Percentiles rank a stretch among this genome's conserved stretches.
phyloP scores from a whole-genome alignment of 1,140 invertebrate genomes.

The Listronotus oregonensis region DNA sequence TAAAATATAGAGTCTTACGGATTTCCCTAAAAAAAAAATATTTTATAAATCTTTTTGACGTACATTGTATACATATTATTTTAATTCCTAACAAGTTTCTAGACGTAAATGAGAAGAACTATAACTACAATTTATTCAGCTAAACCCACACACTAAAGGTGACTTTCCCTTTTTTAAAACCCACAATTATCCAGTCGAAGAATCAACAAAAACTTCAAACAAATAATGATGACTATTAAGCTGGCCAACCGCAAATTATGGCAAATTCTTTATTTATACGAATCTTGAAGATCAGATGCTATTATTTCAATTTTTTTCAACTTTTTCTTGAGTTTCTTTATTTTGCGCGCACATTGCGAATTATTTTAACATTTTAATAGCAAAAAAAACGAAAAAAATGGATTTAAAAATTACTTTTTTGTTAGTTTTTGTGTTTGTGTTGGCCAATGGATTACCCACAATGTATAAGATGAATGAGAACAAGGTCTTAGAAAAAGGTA shows the following conservation, averaged over 20 bases:
- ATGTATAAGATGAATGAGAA: conserved; percentile 50
- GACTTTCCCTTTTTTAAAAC: too few relatives aligned
- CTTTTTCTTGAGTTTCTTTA: conserved; percentile 12
- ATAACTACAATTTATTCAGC: too few relatives aligned
- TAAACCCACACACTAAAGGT: too few relatives aligned
- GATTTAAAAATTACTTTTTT: conserved; percentile 26
- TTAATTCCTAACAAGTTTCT: too few relatives aligned
- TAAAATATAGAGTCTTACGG: too few relatives aligned
- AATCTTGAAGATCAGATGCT: conserved; percentile 15
- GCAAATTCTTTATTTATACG: conserved; percentile 21
- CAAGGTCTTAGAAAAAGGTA: conserved; percentile 47
- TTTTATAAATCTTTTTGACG: too few relatives aligned
- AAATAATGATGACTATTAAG: too few relatives aligned
- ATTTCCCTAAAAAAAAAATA: too few relatives aligned
- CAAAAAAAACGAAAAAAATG: conserved; percentile 5
- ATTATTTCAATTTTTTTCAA: conserved; percentile 6
- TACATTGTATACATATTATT: too few relatives aligned
- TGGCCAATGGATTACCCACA: conserved; percentile 36
- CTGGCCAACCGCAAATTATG: conserved; percentile 11
- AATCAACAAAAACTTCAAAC: too few relatives aligned
- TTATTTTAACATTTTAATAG: not conserved
- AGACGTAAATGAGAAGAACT: too few relatives aligned
- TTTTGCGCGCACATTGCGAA: not conserved
- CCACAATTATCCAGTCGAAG: too few relatives aligned
- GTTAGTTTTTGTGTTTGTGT: conserved; percentile 2